Base-by-base conservation (phyloP, 2,888 invertebrate species). In the Agrotis ipsilon region DNA sequence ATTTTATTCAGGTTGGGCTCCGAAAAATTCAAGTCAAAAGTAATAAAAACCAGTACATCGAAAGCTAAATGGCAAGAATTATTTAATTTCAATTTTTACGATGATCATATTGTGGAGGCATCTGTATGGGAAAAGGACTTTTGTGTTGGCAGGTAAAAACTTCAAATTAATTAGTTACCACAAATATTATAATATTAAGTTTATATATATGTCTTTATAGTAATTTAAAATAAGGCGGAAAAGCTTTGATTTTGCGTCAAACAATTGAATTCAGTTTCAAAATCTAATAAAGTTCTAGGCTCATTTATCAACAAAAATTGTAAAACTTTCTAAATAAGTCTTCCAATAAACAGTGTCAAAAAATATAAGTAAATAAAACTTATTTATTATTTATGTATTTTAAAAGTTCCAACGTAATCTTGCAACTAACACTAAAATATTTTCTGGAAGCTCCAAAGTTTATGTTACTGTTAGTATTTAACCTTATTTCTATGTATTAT, bases 11-110 rank as follows among this genome's bases (percentile, higher is more conserved):
- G 99, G 90, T 97, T 99, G 89, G 99, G 99, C 60, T 97, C 98
- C 84, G 99, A 99, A 95, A 99, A 99, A 94, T 98, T 98, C 94
- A 99, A 99, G 96, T 98, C 98, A 87, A 99, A 99, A 94, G 96
- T 97, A 78, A 96, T 97, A 68, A 97, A 97, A 96, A 97, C 98
- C 66, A 80, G 85, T 19, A 76, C 80, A 5, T 54, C 86, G 0
- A 78, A 82, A 90, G 98, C 98, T 4, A 96, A 98, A 87, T 99
- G 99, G 99, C 95, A 99, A 87, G 99, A 99, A 92, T 98, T 99
- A 93, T 99, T 99, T 91, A 99, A 99, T 94, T 96, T 99, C 51
- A 98, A 98, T 93, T 96, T 99, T 68, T 99, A 98, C 92, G 99
- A 99, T 80, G 99, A 99, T 85, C 97, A 98, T 75, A 97, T 97